Evolutionary conservation across 2,888 invertebrate genomes (phyloP).

Genomic region (Nephrocerus scutellatus): DNA sequence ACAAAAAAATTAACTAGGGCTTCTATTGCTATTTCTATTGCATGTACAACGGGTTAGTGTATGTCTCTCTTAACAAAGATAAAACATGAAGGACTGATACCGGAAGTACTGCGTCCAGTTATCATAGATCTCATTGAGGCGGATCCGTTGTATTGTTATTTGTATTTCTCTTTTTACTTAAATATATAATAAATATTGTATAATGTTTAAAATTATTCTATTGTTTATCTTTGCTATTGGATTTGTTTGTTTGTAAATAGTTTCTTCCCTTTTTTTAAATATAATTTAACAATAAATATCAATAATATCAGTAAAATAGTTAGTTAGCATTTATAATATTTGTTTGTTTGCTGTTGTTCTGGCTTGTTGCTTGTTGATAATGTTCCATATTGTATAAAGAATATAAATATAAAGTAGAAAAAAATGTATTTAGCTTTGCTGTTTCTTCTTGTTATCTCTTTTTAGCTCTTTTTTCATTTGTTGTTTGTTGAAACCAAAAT

Average conservation of each 20-base stretch:
- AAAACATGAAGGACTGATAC: too few relatives aligned
- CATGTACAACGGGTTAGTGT: too few relatives aligned
- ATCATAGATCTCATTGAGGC: too few relatives aligned
- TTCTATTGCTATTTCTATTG: slow-evolving; percentile 1
- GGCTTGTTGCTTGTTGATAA: background rate
- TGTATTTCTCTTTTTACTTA: slow-evolving; percentile 22
- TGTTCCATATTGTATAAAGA: too few relatives aligned
- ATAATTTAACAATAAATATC: slow-evolving; percentile 4
- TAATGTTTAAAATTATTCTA: slow-evolving; percentile 21
- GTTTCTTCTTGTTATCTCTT: background rate
- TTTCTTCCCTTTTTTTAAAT: slow-evolving; percentile 11
- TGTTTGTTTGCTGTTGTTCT: slow-evolving; percentile 11
- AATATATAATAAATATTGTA: slow-evolving; percentile 16
- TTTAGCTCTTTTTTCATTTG: background rate
- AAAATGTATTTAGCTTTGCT: too few relatives aligned
- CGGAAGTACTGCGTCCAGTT: too few relatives aligned
- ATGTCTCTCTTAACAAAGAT: too few relatives aligned
- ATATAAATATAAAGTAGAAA: too few relatives aligned
- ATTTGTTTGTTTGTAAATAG: slow-evolving; percentile 15
- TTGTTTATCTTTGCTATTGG: slow-evolving; percentile 23
- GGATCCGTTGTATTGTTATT: slow-evolving; percentile 15
- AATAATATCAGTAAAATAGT: slow-evolving; percentile 3
- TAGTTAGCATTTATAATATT: slow-evolving; percentile 3
- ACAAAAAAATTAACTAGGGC: too few relatives aligned
- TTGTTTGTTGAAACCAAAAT: slow-evolving; percentile 13